phyloP scores from a whole-genome alignment of 1,140 invertebrate species.

The Aphaenogaster floridana region DNA sequence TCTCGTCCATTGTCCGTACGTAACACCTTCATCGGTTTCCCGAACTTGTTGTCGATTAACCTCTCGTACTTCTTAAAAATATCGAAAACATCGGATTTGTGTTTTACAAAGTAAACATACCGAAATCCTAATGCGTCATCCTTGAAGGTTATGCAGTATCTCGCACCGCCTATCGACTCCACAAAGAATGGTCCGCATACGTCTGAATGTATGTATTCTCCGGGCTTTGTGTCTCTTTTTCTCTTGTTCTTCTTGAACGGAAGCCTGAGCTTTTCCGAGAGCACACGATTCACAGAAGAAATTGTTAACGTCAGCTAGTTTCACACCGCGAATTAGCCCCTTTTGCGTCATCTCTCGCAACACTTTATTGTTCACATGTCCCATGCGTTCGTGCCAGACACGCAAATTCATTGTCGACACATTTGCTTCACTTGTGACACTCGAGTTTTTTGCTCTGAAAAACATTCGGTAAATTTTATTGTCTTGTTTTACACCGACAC shows the following conservation, averaged over 20 bases:
- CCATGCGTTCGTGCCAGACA: constrained; percentile 38
- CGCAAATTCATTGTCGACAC: not conserved
- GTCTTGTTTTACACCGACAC: constrained; percentile 16
- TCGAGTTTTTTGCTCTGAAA: constrained; percentile 7
- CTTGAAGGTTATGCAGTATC: constrained; percentile 16
- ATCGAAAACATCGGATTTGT: constrained; percentile 55
- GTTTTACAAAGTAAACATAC: constrained; percentile 53
- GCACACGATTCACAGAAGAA: constrained; percentile 53
- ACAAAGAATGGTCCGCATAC: constrained; percentile 70
- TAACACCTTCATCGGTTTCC: constrained; percentile 62
- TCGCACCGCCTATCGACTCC: constrained; percentile 55
- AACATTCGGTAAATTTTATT: constrained; percentile 56
- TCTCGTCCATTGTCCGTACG: constrained; percentile 1
- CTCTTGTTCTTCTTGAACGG: constrained; percentile 30
- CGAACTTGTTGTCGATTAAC: constrained; percentile 60
- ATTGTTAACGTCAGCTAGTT: not conserved
- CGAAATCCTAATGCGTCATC: constrained; percentile 8
- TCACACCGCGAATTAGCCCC: constrained; percentile 1
- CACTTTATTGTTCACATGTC: constrained; percentile 13
- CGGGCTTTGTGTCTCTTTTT: constrained; percentile 6
- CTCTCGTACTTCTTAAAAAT: constrained; percentile 51
- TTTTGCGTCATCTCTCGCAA: constrained; percentile 11
- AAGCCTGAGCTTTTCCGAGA: constrained; percentile 18
- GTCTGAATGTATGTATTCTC: constrained; percentile 69
- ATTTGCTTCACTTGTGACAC: constrained; percentile 29